A percentile compares a stretch with the other conserved stretches of the same genome.
These are phyloP conservation scores for Danio jaintianensis DNA, from an alignment of 2,797 vertebrate species.

Conservation along the genomic window DNA sequence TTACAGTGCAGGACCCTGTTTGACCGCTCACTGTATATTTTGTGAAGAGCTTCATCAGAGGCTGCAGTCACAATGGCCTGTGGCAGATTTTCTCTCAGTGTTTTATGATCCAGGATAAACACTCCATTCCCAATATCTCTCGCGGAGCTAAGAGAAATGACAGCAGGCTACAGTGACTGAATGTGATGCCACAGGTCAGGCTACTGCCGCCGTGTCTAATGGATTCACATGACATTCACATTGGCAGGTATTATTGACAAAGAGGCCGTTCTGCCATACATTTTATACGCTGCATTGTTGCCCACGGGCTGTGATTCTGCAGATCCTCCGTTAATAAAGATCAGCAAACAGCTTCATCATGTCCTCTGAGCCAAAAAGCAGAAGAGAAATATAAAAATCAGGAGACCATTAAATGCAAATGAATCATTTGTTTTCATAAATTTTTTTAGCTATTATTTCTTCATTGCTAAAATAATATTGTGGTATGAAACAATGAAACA, in stretches of 20 bases:
- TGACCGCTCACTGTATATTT: neutral
- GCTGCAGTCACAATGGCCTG: constrained; percentile 29
- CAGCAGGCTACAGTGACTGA: constrained; percentile 48
- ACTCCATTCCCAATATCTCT: constrained; percentile 40
- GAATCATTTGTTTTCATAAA: neutral
- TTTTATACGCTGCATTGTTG: constrained; percentile 54
- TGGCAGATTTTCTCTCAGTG: constrained; percentile 27
- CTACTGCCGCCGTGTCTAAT: constrained; percentile 47
- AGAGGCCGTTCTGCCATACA: constrained; percentile 50
- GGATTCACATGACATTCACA: constrained; percentile 56
- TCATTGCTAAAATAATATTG: neutral
- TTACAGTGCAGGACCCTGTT: neutral
- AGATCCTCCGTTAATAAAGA: constrained; percentile 40
- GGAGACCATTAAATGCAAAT: neutral
- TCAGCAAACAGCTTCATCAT: constrained; percentile 49
- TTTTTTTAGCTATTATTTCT: too few relatives aligned
- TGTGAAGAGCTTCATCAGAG: constrained; percentile 23
- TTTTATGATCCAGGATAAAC: constrained; percentile 49
- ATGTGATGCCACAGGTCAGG: constrained; percentile 51
- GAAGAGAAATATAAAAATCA: constrained; percentile 29
- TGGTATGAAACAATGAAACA: neutral
- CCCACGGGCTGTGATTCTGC: constrained; percentile 49
- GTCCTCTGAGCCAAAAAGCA: constrained; percentile 16
- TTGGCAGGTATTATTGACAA: constrained; percentile 60
- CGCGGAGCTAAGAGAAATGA: constrained; percentile 42